Evolutionary conservation across 2,113 vertebrate species (phyloP).

Genomic region (Nicator chloris): DNA sequence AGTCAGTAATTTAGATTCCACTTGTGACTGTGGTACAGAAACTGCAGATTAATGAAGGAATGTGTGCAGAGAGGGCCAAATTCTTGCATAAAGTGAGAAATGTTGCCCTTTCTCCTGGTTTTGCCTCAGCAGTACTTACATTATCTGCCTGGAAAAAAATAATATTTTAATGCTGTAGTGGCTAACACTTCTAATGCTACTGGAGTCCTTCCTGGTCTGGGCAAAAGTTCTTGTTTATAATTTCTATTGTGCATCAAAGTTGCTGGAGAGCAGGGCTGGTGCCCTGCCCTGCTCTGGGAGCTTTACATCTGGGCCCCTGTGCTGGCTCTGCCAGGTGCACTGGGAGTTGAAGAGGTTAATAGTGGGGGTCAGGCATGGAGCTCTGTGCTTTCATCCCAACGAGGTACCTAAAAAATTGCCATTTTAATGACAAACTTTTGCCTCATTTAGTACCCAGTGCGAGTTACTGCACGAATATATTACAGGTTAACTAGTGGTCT

Average conservation of each 20-base stretch:
- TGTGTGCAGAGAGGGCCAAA: background rate
- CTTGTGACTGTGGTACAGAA: conserved; percentile 8
- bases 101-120: background rate
- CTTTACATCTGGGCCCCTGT: background rate
- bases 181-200: background rate
- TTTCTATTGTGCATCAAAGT: background rate
- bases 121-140: conserved; percentile 3
- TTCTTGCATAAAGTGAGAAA: background rate
- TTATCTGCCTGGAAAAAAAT: conserved; percentile 2
- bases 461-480: background rate
- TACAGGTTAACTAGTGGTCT: background rate
- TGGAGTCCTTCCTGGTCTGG: background rate
- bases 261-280: background rate
- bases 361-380: background rate
- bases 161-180: background rate
- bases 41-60: conserved; percentile 34
- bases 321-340: background rate
- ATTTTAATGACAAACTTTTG: background rate
- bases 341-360: background rate
- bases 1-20: background rate
- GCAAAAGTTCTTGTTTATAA: background rate
- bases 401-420: background rate
- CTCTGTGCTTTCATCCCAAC: background rate
- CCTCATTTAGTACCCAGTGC: background rate
- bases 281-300: background rate